Conservation (phyloP, 2,888 invertebrate species). For the Stomorhina lunata region DNA sequence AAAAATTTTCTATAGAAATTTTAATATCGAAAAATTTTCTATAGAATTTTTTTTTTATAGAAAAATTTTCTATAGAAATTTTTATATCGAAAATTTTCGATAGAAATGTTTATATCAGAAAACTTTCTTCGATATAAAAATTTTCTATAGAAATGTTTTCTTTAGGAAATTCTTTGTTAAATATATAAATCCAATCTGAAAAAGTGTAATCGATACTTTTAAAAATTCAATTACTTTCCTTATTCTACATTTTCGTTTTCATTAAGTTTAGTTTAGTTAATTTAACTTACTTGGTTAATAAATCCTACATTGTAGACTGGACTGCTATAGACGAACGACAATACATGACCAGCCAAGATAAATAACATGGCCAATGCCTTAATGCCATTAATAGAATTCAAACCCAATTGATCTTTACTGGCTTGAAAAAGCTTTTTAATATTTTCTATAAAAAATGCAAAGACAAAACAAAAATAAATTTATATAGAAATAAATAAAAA, state of each 20-base stretch:
- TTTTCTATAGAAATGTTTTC: too few relatives aligned
- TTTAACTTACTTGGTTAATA: conserved; percentile 73
- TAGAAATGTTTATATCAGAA: too few relatives aligned
- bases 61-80: too few relatives aligned
- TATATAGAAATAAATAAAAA: neutral
- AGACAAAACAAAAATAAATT: conserved; percentile 2
- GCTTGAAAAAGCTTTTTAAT: conserved; percentile 73
- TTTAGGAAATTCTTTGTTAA: too few relatives aligned
- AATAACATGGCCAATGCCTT: conserved; percentile 85
- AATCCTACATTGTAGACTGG: conserved; percentile 85
- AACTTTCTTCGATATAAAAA: too few relatives aligned
- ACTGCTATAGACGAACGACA: conserved; percentile 85
- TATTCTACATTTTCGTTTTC: neutral
- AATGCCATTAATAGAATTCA: conserved; percentile 85
- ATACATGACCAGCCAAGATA: conserved; percentile 85
- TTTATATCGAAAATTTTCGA: too few relatives aligned
- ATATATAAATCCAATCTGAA: too few relatives aligned
- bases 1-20: too few relatives aligned
- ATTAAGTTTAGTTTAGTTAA: neutral
- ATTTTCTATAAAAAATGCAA: conserved; percentile 71
- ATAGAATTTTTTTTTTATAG: too few relatives aligned
- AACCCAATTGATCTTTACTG: conserved; percentile 82
- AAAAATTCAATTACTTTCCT: neutral
- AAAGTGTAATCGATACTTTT: too few relatives aligned
- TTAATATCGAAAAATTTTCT: too few relatives aligned